Conservation (phyloP, 2,113 vertebrate species). For the Mormoops blainvillei region DNA sequence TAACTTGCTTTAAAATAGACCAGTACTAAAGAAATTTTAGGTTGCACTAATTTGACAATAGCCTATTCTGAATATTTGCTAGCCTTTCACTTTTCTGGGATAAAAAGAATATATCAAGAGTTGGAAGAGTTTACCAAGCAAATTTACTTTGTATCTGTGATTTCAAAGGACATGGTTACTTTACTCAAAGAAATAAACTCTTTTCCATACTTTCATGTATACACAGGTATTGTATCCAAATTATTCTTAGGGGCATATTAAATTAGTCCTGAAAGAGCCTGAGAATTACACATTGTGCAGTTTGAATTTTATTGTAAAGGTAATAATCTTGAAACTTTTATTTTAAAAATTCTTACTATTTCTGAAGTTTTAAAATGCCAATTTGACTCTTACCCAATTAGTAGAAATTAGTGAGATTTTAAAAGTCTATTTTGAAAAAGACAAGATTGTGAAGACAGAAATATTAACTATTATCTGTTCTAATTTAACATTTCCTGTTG, state of each 20-base stretch:
- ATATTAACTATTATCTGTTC: conserved; percentile 20
- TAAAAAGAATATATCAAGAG: conserved; percentile 15
- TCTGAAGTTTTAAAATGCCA: conserved; percentile 26
- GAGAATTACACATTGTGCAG: neutral
- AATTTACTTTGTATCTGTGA: conserved; percentile 26
- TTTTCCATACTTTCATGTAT: neutral
- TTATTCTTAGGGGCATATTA: neutral
- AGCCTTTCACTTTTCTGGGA: neutral
- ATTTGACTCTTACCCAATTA: conserved; percentile 8
- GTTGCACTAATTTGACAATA: neutral
- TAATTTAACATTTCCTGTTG: conserved; percentile 4
- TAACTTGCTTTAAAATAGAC: conserved; percentile 15
- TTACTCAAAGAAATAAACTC: neutral
- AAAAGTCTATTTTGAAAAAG: conserved; percentile 36
- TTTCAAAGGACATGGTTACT: conserved; percentile 12
- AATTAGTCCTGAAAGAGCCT: conserved; percentile 8
- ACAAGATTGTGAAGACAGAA: neutral
- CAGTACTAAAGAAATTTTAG: conserved; percentile 4
- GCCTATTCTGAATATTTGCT: neutral
- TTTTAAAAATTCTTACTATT: conserved; percentile 39
- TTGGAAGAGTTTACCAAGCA: conserved; percentile 6
- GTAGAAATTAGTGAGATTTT: neutral
- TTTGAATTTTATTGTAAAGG: conserved; percentile 30
- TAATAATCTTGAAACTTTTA: conserved; percentile 29
- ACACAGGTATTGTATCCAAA: neutral